Conservation (phyloP, 2,797 vertebrate species). For the Myoxocephalus aenaeus region DNA sequence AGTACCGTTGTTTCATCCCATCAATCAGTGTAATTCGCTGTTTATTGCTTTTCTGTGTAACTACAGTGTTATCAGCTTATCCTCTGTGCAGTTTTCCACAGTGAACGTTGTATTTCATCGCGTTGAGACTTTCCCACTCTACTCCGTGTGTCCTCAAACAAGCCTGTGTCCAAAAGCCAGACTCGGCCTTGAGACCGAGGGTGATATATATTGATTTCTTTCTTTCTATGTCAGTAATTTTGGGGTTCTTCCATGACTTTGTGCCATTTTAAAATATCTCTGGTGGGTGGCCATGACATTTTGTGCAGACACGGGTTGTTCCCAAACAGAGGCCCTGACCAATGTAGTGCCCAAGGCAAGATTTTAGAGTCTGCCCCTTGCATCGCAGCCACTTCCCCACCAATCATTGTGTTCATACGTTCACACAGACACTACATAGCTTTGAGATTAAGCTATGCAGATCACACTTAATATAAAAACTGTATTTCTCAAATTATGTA, state of each 20-base stretch:
- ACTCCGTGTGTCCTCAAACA: conserved; percentile 26
- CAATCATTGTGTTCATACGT: background rate
- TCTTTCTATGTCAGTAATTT: background rate
- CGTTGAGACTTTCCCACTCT: conserved; percentile 34
- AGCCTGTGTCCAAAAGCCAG: conserved; percentile 8
- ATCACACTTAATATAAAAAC: background rate
- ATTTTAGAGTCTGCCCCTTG: background rate
- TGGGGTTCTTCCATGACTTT: background rate
- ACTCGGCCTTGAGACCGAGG: conserved; percentile 5
- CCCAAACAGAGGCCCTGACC: background rate
- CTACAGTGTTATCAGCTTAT: conserved; percentile 70
- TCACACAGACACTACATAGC: background rate
- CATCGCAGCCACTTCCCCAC: background rate
- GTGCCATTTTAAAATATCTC: background rate
- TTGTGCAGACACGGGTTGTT: background rate
- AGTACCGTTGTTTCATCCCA: conserved; percentile 55
- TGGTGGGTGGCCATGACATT: background rate
- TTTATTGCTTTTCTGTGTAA: conserved; percentile 78
- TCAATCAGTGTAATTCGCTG: conserved; percentile 69
- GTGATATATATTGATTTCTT: conserved; percentile 11
- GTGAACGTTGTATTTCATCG: conserved; percentile 48
- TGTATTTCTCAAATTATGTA: background rate
- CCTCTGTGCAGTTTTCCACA: conserved; percentile 52
- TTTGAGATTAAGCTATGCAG: background rate
- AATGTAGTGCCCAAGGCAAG: background rate